A percentile compares a stretch with the other conserved stretches of the same genome.
phyloP scores from a whole-genome alignment of 2,797 vertebrate species.

The Coregonus suidteri region DNA sequence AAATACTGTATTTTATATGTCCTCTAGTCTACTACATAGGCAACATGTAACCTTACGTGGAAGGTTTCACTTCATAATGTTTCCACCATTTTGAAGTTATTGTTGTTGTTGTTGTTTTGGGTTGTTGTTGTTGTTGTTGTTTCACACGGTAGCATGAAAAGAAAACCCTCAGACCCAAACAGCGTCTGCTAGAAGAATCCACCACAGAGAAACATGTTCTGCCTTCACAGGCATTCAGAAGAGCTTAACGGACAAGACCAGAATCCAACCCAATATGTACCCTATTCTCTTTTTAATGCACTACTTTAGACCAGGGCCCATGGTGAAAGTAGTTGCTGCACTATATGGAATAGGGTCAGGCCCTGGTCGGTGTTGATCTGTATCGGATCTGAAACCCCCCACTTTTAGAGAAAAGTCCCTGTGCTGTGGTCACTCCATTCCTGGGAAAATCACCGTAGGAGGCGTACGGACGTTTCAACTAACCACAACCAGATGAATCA shows the following conservation, averaged over 20 bases:
- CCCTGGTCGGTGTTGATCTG: too few species aligned
- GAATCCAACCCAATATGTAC: too few species aligned
- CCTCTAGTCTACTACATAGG: not conserved
- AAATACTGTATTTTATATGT: not conserved
- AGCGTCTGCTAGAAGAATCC: conserved; percentile 79
- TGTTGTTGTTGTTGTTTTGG: conserved; percentile 44
- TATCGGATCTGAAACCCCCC: too few species aligned
- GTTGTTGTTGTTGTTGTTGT: conserved; percentile 25
- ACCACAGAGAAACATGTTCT: conserved; percentile 83
- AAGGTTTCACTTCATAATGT: conserved; percentile 5
- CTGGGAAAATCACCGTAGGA: too few species aligned
- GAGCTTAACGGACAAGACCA: conserved; percentile 60
- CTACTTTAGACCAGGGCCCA: too few species aligned
- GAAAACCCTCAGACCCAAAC: conserved; percentile 67
- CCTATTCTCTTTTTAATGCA: too few species aligned
- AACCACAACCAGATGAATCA: too few species aligned
- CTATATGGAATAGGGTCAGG: too few species aligned
- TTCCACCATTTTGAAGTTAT: conserved; percentile 10
- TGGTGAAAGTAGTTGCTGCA: too few species aligned
- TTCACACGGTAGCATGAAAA: conserved; percentile 47
- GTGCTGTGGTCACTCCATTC: too few species aligned
- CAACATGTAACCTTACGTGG: not conserved
- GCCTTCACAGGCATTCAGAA: conserved; percentile 30
- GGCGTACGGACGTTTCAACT: too few species aligned
- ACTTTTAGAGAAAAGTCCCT: too few species aligned